A percentile compares a stretch with the other conserved stretches of the same genome.
Conservation (phyloP, 2,888 invertebrate genomes). For the Galeopsomyia nigrocyanea region DNA sequence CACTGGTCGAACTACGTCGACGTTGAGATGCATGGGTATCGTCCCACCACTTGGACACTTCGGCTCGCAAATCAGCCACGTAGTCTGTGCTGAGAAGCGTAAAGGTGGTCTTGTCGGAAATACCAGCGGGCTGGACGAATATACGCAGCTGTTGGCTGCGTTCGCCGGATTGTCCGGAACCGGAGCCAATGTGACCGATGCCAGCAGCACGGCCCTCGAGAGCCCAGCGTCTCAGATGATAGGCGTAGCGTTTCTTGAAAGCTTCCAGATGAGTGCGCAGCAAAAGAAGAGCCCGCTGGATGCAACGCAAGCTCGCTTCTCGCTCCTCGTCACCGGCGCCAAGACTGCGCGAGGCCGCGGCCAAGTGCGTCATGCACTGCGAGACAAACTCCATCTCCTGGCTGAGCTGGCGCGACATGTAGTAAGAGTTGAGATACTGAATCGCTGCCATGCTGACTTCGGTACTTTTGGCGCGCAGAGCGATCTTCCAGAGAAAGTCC, state of each 20-base stretch:
- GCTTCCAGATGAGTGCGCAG: conserved; percentile 94
- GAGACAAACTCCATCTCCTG: conserved; percentile 94
- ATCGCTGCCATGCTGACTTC: conserved; percentile 96
- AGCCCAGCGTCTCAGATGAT: conserved; percentile 90
- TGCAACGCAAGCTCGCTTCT: conserved; percentile 87
- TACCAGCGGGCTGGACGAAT: conserved; percentile 89
- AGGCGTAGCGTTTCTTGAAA: conserved; percentile 88
- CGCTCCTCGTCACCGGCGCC: conserved; percentile 67
- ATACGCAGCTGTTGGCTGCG: conserved; percentile 81
- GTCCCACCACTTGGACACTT: conserved; percentile 97
- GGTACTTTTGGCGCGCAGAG: conserved; percentile 89
- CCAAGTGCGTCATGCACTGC: conserved; percentile 92
- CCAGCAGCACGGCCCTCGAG: conserved; percentile 85
- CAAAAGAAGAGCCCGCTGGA: conserved; percentile 89
- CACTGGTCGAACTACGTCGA: conserved; percentile 56
- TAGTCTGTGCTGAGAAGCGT: conserved; percentile 88
- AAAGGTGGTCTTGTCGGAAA: conserved; percentile 86
- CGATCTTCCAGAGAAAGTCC: conserved; percentile 96
- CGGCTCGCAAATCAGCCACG: conserved; percentile 92
- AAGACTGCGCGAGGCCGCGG: conserved; percentile 84
- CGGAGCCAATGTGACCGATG: conserved; percentile 78
- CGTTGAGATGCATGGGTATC: conserved; percentile 60
- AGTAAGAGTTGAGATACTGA: conserved; percentile 93
- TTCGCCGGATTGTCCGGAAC: conserved; percentile 72
- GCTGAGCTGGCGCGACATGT: conserved; percentile 91